Base-by-base conservation (phyloP, 2,888 invertebrate species). In the Yponomeuta cagnagella region DNA sequence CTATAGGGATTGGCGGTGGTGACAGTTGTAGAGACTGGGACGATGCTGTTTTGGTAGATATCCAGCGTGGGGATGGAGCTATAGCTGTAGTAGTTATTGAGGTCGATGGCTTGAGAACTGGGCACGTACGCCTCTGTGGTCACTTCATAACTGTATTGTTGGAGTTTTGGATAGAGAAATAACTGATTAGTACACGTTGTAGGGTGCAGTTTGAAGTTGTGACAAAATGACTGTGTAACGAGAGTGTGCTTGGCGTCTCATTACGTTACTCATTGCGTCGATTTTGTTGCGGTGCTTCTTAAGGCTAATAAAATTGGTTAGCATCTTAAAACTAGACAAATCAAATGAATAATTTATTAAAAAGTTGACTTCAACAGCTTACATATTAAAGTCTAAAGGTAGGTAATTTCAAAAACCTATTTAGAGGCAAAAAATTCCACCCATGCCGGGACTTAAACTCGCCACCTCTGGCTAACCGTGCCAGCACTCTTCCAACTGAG, bases 111-210 rank as follows among this genome's bases (percentile, higher is more conserved):
- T 15, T 31, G 65, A 15, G 89, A 87, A 78, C 84, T 90, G 83
- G 83, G 76, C 80, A 86, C 82, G 82, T 88, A 91, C 78, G 90
- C 87, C 81, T 88, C 85, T 84, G 92, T 92, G 71, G 88, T 87
- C 73, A 82, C 90, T 84, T 90, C 90, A 78, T 84, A 85, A 86
- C 92, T 92, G 87, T 83, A 77, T 78, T 12, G 52, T 58, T 80
- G 80, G 76, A 81, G 77, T 76, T 68, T 68, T 58, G 10, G 68
- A 15, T 67, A 37, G 33, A 67, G 43, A 43, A 67, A 67, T 15
- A 33, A 9, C 31, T 33, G n/a, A 67, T 67, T 67, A 67, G 67
- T 67, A 67, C 52, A 69, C 48, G 10, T 69, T 69, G 67, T 37
- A 2, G 33, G n/a, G 68, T 68, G 23, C n/a, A 31, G 30, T 10